These are phyloP conservation scores for Passerina amoena DNA, from an alignment of 2,113 vertebrate species.

Conservation along the genomic window DNA sequence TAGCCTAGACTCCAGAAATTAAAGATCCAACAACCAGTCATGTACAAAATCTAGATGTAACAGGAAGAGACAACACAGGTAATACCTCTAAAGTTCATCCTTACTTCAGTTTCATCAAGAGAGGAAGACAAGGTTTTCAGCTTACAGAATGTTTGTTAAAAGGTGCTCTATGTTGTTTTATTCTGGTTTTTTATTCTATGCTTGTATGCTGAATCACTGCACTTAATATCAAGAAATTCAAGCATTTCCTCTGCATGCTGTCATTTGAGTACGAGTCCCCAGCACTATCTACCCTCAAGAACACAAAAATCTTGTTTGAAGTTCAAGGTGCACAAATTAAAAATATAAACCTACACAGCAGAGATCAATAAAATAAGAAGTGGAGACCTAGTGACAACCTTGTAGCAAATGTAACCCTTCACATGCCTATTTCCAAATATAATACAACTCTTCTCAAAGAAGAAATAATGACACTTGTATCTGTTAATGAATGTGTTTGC, in stretches of 20 bases:
- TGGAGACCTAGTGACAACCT: background rate
- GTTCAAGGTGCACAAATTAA: background rate
- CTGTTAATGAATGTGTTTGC: background rate
- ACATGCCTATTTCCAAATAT: background rate
- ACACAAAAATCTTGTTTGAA: background rate
- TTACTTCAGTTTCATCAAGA: background rate
- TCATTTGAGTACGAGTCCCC: background rate
- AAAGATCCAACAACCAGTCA: background rate
- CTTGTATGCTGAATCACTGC: background rate
- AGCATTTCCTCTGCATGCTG: background rate
- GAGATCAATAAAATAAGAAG: background rate
- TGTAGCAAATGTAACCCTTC: background rate
- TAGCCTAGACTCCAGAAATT: background rate
- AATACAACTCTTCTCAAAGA: background rate
- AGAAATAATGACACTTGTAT: background rate
- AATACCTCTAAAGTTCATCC: background rate
- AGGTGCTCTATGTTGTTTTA: background rate
- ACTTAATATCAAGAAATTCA: background rate
- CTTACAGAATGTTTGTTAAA: background rate
- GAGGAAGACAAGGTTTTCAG: background rate
- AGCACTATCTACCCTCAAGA: background rate
- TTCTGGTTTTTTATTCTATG: background rate
- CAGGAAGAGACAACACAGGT: background rate
- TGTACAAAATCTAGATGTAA: background rate
- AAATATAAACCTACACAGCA: background rate